Base-by-base conservation (phyloP, 64 coral and sea anemone species). In the Dendrophyllia cribrosa region DNA sequence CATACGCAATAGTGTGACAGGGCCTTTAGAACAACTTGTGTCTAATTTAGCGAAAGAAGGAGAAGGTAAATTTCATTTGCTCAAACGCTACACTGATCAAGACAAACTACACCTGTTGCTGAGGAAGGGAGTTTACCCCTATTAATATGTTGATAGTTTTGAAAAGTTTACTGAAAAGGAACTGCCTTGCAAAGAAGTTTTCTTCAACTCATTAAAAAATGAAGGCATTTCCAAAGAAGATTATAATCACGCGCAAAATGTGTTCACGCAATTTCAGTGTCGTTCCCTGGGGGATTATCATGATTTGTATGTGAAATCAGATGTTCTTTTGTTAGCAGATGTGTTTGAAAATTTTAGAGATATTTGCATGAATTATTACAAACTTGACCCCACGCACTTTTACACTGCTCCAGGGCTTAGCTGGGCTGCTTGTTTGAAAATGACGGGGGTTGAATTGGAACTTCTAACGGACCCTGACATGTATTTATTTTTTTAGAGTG, bases 1-100 rank as follows among this genome's bases (percentile, higher is more conserved):
- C n/a, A n/a, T n/a, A n/a, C n/a, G n/a, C n/a, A n/a, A n/a, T n/a
- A n/a, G n/a, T n/a, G n/a, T n/a, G n/a, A n/a, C n/a, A n/a, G n/a
- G n/a, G n/a, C n/a, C 84, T 3, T 58, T 86, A 22, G 87, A 95
- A 74, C 83, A 58, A 53, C 46, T 95, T 19, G 61, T 90, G 3
- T 46, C 16, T 5, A 90, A 90, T 46, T 56, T 78, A 14, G 75
- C 75, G 1, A 90, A 66, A 46, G 72, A 89, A 59, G 87, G 87
- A 12, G 72, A 65, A 51, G 56, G 7, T 15, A 89, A 89, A 25
- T 89, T 89, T 59, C 20, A 14, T 17, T 34, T 90, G 22, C 74
- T 79, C 5, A 90, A 79, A 16, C 19, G n/a, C 44, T 66, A 90
- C 74, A 77, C 52, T 10, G 61, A 50, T 1, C 17, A 3, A 19